Percentiles rank a stretch among this genome's conserved stretches.
phyloP scores from a whole-genome alignment of 2,113 vertebrate genomes.

The Eidolon helvum region DNA sequence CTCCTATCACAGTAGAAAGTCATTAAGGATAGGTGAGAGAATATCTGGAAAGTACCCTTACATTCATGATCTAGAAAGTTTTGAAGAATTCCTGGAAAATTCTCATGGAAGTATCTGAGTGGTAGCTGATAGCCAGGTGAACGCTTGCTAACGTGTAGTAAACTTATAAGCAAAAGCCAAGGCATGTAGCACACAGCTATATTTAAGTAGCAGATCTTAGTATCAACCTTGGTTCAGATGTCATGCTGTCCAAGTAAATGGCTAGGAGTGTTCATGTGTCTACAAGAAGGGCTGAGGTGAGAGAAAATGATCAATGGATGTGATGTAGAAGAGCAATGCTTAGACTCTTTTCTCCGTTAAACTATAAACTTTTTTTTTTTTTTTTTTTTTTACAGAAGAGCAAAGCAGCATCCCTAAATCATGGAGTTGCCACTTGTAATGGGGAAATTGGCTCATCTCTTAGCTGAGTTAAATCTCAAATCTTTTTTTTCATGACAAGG shows the following conservation, averaged over 20 bases:
- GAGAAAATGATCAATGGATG: background rate
- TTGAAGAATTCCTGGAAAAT: slow-evolving; percentile 4
- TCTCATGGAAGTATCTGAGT: background rate
- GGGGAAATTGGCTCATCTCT: background rate
- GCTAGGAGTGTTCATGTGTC: background rate
- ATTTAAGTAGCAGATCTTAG: background rate
- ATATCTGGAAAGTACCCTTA: background rate
- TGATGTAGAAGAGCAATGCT: background rate
- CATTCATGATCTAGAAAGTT: background rate
- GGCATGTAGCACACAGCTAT: background rate
- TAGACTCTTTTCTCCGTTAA: background rate
- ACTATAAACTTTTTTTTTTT: background rate
- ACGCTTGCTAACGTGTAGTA: background rate
- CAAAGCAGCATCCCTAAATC: background rate
- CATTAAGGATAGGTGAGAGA: background rate
- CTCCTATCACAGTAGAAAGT: background rate
- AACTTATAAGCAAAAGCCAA: background rate
- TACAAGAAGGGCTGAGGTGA: background rate
- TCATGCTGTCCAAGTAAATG: background rate
- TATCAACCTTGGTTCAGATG: background rate
- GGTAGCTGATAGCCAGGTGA: background rate
- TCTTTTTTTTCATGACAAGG: background rate
- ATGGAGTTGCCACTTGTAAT: background rate
- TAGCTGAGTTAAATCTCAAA: background rate
- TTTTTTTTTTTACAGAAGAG: background rate